Evolutionary conservation across 1,140 invertebrate genomes (phyloP), one percentile per base, ranked within the genome.

Genomic region (Drosophila bocki): DNA sequence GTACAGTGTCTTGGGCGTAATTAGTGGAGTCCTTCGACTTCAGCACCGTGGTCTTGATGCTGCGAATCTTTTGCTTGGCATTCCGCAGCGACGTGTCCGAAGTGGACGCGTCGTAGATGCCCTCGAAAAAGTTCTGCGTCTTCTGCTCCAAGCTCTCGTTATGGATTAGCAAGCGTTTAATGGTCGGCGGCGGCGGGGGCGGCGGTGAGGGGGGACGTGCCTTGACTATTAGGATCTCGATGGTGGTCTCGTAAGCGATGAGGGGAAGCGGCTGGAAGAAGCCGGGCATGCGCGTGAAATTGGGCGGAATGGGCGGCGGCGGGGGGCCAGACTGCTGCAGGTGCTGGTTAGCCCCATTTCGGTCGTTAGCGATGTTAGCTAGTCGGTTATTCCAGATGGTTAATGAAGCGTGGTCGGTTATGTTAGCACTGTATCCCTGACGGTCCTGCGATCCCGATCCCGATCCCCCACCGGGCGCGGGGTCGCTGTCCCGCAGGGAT

Each of bases 211-310:
- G 91, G 50, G 91, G 91, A 9, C 75, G 70, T 26, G 92, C 64
- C 74, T 92, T 92, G 53, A 92, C 62, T 22, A 93, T 75, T 67
- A 92, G 63, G 72, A 93, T 91, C 80, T 93, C 92, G 51, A 93
- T 82, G 60, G 88, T 88, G 42, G 88, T 92, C 75, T 93, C 92
- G 59, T 93, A 93, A 58, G 91, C 80, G 54, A 93, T 83, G 62
- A 78, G 79, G 75, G 92, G 92, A 67, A 93, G 83, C 71, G 92
- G 92, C 84, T 92, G 80, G 68, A 93, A 92, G 47, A 93, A 93
- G 80, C 92, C 92, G 53, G 92, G 92, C 91, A 93, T 92, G 65
- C 90, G 81, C 48, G 81, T 58, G 65, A 75, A 76, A 56, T 91
- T 74, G 12, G 91, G 91, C 22, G 91, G 91, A 45, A 91, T 57